These are phyloP conservation scores for Pangasius larnaudii DNA, from an alignment of 2,797 vertebrate species.

Conservation along the genomic window DNA sequence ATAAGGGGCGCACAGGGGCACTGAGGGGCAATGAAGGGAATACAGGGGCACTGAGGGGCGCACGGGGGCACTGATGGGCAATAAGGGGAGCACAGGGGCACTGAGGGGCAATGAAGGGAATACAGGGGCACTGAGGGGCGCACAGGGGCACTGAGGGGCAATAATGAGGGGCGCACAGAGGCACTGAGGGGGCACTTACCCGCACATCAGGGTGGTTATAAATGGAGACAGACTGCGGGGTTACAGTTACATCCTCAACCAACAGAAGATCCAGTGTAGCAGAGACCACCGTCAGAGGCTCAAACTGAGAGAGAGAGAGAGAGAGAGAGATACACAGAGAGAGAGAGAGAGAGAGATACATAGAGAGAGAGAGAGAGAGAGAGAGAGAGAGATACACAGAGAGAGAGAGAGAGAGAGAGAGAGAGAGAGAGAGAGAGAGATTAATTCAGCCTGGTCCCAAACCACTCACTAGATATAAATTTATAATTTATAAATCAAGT, in stretches of 20 bases:
- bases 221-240: constrained; percentile 80
- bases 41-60: too few relatives aligned
- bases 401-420: not conserved
- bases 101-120: too few relatives aligned
- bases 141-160: not conserved
- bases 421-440: not conserved
- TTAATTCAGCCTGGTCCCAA: not conserved
- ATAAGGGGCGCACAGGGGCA: too few relatives aligned
- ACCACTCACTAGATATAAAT: not conserved
- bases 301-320: constrained; percentile 71
- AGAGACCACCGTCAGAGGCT: constrained; percentile 77
- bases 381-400: too few relatives aligned
- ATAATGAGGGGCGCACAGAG: too few relatives aligned
- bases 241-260: constrained; percentile 90
- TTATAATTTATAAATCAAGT: not conserved
- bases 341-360: not conserved
- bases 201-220: constrained; percentile 89
- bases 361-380: too few relatives aligned
- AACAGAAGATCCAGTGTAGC: constrained; percentile 87
- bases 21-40: too few relatives aligned
- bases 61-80: too few relatives aligned
- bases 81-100: too few relatives aligned
- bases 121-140: too few relatives aligned
- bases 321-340: not conserved
- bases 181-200: constrained; percentile 71